phyloP scores from a whole-genome alignment of 2,888 invertebrate species.

The Troides aeacus region DNA sequence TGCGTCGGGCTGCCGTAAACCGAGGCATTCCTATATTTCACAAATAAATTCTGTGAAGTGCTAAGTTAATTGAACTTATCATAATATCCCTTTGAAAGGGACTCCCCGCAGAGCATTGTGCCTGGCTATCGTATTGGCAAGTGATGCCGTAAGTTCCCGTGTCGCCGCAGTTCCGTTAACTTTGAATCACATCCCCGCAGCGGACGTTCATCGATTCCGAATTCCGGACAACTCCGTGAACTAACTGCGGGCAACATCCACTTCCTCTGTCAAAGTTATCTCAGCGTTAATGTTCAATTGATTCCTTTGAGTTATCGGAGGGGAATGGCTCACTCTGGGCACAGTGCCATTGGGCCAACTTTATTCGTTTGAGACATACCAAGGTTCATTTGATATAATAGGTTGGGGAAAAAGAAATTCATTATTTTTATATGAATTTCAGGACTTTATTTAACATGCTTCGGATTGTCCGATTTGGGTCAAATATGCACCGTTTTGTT shows the following conservation, averaged over 20 bases:
- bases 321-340: constrained; percentile 11
- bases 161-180: constrained; percentile 17
- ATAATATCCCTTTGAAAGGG: no score
- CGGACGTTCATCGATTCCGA: constrained; percentile 21
- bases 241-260: constrained; percentile 28
- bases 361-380: constrained; percentile 6
- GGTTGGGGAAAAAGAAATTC: no score
- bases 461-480: no score
- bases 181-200: constrained; percentile 15
- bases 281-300: constrained; percentile 35
- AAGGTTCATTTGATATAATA: background rate
- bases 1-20: no score
- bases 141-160: constrained; percentile 1
- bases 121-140: no score
- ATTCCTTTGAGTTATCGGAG: constrained; percentile 42
- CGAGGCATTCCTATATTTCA: no score
- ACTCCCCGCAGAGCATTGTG: no score
- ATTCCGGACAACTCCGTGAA: constrained; percentile 28
- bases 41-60: no score
- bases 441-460: no score
- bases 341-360: constrained; percentile 7
- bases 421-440: no score
- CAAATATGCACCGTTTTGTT: no score
- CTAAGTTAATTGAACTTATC: no score
- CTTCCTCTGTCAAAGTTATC: constrained; percentile 26